Base-by-base conservation (phyloP, 2,888 invertebrate species). In the Tupiocoris notatus region DNA sequence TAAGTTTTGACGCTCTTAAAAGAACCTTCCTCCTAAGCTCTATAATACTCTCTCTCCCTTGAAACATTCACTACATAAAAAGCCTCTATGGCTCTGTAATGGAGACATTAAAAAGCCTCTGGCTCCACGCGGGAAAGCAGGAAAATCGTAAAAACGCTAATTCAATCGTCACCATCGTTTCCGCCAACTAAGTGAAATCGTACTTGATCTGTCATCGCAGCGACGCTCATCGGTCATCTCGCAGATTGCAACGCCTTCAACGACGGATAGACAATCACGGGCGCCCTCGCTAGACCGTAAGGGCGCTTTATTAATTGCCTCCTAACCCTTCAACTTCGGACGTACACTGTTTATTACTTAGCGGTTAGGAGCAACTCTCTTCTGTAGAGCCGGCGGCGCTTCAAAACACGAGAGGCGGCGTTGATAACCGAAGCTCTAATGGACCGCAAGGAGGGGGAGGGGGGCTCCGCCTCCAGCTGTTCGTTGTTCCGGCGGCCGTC, bases 291-390 rank as follows among this genome's bases (percentile, higher is more conserved):
- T 59, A 3, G 3, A 17, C 54, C 17, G 12, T 59, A 24, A 20
- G 59, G 39, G 39, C 59, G 59, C 70, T 58, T 70, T 70, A 70
- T 70, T 70, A 70, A 73, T 73, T 63, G 64, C 62, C 73, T 73
- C 73, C 73, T 63, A 73, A 64, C 73, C 73, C 73, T 73, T 73
- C 73, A 73, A 62, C 73, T 63, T 73, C 63, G 75, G 66, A 23
- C 66, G 76, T 76, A 78, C 78, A 78, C 78, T 76, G 78, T 78
- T 78, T 78, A 78, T 76, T 78, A 78, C 78, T 78, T 78, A 78
- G 59, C 63, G 76, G 73, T 66, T 66, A 59, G 58, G 62, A 63
- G 54, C 70, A 70, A 70, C 70, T 70, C 70, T 70, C 70, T 70
- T 70, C 58, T 62, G 73, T 24, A 63, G 73, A 73, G 73, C 73